Evolutionary conservation across 2,797 vertebrate genomes (phyloP).

Genomic region (Clarias pachynema): DNA sequence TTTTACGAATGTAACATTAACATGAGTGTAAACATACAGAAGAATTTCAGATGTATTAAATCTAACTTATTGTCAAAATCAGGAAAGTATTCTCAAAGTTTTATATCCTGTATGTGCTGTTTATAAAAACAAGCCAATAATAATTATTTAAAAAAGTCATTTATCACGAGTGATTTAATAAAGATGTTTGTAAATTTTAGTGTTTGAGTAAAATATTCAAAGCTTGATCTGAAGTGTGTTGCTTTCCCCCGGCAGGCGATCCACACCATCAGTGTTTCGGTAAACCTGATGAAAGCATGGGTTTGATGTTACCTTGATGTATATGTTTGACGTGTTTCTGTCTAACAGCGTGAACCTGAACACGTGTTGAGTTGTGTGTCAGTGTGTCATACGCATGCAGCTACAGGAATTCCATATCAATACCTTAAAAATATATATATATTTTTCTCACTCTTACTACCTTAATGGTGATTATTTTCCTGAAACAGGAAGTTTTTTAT

Average conservation of each 20-base stretch:
- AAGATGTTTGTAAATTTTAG: neutral
- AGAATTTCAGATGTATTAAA: neutral
- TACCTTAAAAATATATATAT: neutral
- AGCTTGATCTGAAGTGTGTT: constrained; percentile 8
- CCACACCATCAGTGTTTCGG: constrained; percentile 59
- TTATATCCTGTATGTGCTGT: neutral
- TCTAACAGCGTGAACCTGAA: constrained; percentile 4
- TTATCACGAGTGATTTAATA: neutral
- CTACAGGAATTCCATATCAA: neutral
- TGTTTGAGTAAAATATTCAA: neutral
- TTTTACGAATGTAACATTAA: neutral
- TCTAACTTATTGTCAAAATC: neutral
- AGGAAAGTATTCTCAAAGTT: neutral
- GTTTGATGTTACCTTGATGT: neutral
- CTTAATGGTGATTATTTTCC: too few species aligned
- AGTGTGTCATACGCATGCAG: constrained; percentile 11
- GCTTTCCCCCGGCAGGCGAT: constrained; percentile 50
- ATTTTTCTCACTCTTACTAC: too few species aligned
- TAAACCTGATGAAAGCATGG: constrained; percentile 51
- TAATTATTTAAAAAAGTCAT: neutral
- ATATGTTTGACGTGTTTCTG: neutral
- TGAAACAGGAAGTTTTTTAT: too few species aligned
- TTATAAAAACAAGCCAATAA: neutral
- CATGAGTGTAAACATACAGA: neutral
- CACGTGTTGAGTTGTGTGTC: neutral